Percentiles rank a stretch among this genome's conserved stretches.
phyloP scores from a whole-genome alignment of 2,113 vertebrate genomes.

The Carettochelys insculpta region DNA sequence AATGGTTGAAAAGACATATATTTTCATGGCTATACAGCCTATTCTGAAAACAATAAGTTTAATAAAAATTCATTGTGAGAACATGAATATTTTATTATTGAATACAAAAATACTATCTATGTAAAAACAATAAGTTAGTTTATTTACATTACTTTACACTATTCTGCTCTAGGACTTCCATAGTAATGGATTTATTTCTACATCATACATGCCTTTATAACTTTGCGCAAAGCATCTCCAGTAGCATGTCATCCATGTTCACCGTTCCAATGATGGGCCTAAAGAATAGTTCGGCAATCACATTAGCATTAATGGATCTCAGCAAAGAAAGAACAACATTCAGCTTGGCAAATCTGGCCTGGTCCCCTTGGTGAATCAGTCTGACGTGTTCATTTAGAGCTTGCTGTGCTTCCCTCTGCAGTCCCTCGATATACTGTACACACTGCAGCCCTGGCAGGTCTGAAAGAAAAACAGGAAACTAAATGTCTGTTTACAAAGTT shows the following conservation, averaged over 20 bases:
- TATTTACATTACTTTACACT: conserved; percentile 77
- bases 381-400: conserved; percentile 91
- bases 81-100: conserved; percentile 70
- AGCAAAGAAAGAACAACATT: conserved; percentile 92
- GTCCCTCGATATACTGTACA: conserved; percentile 90
- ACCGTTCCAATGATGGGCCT: conserved; percentile 92
- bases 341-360: conserved; percentile 89
- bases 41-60: conserved; percentile 16
- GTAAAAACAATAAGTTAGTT: conserved; percentile 86
- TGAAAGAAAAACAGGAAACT: conserved; percentile 65
- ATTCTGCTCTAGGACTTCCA: conserved; percentile 42
- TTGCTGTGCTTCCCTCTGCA: conserved; percentile 92
- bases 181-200: conserved; percentile 18
- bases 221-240: conserved; percentile 97
- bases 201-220: conserved; percentile 63
- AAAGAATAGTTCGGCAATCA: conserved; percentile 94
- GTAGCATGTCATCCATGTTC: conserved; percentile 96
- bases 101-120: conserved; percentile 86
- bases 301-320: conserved; percentile 86
- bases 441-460: conserved; percentile 91
- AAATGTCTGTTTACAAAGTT: conserved; percentile 8
- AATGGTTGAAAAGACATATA: background rate
- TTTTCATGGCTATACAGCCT: background rate
- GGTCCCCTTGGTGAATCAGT: conserved; percentile 86
- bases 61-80: conserved; percentile 49